These are phyloP conservation scores for Subanguina moxae DNA, from an alignment of 1,140 invertebrate species.

Conservation along the genomic window DNA sequence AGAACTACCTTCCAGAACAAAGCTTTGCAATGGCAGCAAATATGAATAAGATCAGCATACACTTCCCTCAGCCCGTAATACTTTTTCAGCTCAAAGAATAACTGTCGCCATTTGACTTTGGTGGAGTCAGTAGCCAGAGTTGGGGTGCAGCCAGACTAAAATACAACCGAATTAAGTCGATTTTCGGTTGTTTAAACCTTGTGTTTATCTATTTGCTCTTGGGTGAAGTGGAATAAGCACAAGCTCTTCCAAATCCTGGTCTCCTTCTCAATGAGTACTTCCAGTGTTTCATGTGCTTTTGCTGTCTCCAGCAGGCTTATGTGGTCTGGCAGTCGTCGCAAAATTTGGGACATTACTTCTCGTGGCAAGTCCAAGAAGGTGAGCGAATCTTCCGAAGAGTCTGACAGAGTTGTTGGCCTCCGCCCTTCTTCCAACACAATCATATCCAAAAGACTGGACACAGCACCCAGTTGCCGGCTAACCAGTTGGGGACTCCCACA, in stretches of 20 bases:
- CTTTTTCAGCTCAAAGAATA: slow-evolving; percentile 64
- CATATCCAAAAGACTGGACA: slow-evolving; percentile 57
- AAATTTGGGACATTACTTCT: slow-evolving; percentile 84
- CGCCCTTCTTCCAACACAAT: slow-evolving; percentile 60
- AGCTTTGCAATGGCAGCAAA: slow-evolving; percentile 89
- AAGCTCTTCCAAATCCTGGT: slow-evolving; percentile 79
- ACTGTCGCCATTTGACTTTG: slow-evolving; percentile 41
- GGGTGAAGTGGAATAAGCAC: slow-evolving; percentile 87
- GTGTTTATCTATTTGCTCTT: slow-evolving; percentile 71
- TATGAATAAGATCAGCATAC: slow-evolving; percentile 86
- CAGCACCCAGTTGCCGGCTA: slow-evolving; percentile 39
- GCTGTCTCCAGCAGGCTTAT: slow-evolving; percentile 75
- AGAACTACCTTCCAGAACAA: slow-evolving; percentile 81
- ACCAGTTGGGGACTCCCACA: slow-evolving; percentile 54
- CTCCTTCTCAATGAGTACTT: slow-evolving; percentile 74
- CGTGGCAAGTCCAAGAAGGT: slow-evolving; percentile 83
- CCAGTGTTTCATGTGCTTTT: slow-evolving; percentile 71
- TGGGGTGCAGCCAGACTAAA: not conserved
- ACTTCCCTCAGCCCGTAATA: slow-evolving; percentile 83
- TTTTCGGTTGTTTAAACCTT: slow-evolving; percentile 35
- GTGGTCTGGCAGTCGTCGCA: slow-evolving; percentile 77
- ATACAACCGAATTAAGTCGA: slow-evolving; percentile 17
- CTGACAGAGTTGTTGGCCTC: slow-evolving; percentile 63
- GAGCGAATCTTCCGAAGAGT: slow-evolving; percentile 72
- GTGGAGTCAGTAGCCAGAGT: not conserved